Evolutionary conservation across 2,888 invertebrate species (phyloP), one percentile per base, ranked within the genome.

Genomic region (Hyppa rectilinea): DNA sequence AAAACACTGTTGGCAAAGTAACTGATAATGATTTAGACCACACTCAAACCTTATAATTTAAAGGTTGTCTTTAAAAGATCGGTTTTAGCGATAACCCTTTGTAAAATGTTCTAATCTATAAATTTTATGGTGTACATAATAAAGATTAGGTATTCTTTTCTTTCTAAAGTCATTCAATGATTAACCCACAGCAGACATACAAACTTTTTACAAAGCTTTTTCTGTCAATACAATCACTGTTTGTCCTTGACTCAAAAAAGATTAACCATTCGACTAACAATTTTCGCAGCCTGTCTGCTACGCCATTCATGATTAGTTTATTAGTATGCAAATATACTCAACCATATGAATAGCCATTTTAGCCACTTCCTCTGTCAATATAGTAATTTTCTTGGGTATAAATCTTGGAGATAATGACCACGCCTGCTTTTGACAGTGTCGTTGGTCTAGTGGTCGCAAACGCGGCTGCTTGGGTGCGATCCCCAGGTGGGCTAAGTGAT

Each of bases 121-220:
- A n/a, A n/a, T n/a, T n/a, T n/a, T n/a, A n/a, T n/a, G n/a, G n/a
- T n/a, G n/a, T n/a, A n/a, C n/a, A n/a, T n/a, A n/a, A n/a, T n/a
- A n/a, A n/a, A n/a, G n/a, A n/a, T n/a, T n/a, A n/a, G n/a, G n/a
- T n/a, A n/a, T n/a, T n/a, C n/a, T n/a, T n/a, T n/a, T n/a, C n/a
- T n/a, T n/a, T n/a, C n/a, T n/a, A n/a, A 43, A 43, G 23, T 26
- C 40, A 36, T 72, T 43, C 0, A n/a, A n/a, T 56, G 4, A 36
- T 36, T n/a, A 29, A n/a, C 9, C 2, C 20, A 53, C 29, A 55
- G 34, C 14, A 23, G 40, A n/a, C 29, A 20, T 31, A 49, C 0
- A 43, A 66, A 72, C 43, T 67, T 72, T 75, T 75, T 66, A 69
- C 31, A 34, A 40, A 59, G 45, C 58, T 76, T 76, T 70, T 77